phyloP scores from a whole-genome alignment of 2,888 invertebrate species.

The Nebria salina region DNA sequence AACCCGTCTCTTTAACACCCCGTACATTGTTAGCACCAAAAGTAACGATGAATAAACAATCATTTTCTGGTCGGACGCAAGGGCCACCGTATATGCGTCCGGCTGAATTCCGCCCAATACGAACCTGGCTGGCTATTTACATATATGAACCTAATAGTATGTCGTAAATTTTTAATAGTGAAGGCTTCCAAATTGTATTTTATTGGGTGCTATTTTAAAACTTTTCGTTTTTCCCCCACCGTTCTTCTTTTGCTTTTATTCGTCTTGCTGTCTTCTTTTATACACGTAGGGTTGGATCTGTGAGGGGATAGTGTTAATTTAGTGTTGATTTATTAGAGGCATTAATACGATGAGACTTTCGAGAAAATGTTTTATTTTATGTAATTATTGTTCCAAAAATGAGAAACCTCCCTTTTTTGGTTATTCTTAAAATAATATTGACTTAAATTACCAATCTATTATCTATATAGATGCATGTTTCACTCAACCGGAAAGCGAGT shows the following conservation, averaged over 20 bases:
- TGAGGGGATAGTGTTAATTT: constrained; percentile 5
- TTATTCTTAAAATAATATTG: no score
- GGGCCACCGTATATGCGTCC: not conserved
- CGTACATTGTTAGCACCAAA: constrained; percentile 51
- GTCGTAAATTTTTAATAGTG: constrained; percentile 33
- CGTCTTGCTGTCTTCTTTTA: not conserved
- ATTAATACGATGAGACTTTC: constrained; percentile 4
- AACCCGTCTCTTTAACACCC: constrained; percentile 53
- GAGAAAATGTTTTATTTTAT: not conserved
- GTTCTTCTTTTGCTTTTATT: not conserved
- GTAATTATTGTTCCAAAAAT: no score
- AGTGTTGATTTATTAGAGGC: not conserved
- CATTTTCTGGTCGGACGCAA: not conserved
- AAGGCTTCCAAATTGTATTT: constrained; percentile 43
- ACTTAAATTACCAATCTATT: no score
- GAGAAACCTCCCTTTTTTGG: no score
- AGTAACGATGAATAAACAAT: constrained; percentile 18
- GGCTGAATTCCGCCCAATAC: not conserved
- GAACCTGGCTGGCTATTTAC: constrained; percentile 32
- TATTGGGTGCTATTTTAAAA: constrained; percentile 35
- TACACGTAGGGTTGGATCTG: not conserved
- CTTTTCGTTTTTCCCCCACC: constrained; percentile 14
- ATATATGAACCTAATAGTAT: constrained; percentile 42
- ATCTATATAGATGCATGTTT: no score
- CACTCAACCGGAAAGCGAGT: no score